phyloP scores from a whole-genome alignment of 2,113 vertebrate species.

The Myrmecobius fasciatus region DNA sequence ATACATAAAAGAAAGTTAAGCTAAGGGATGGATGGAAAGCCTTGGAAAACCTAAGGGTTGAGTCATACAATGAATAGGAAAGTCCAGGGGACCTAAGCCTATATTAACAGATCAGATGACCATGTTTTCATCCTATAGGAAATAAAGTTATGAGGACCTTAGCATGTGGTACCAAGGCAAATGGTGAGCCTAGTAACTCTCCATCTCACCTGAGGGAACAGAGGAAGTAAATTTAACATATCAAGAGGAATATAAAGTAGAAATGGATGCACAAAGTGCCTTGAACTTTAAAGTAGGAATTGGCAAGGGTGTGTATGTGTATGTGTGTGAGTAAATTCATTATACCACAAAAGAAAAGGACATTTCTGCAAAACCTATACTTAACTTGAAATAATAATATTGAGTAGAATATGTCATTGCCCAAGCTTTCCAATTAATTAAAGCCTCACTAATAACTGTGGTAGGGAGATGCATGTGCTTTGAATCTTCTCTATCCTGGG shows the following conservation, averaged over 20 bases:
- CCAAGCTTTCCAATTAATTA: neutral
- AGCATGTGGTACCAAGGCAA: neutral
- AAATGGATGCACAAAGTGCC: neutral
- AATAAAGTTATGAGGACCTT: neutral
- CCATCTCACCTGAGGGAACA: neutral
- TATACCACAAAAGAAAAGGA: neutral
- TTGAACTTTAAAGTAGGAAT: neutral
- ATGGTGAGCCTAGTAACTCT: neutral
- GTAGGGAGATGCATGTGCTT: neutral
- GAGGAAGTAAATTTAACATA: neutral
- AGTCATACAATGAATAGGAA: neutral
- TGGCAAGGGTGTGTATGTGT: neutral
- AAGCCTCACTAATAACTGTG: neutral
- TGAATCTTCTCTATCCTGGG: neutral
- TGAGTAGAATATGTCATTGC: neutral
- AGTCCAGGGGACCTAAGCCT: neutral
- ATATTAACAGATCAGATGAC: neutral
- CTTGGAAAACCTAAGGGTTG: neutral
- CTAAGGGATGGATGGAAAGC: neutral
- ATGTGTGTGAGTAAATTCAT: neutral
- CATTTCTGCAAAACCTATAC: neutral
- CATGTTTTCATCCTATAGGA: neutral
- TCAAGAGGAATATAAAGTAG: neutral
- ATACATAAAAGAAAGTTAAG: neutral
- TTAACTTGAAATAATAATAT: neutral